Evolutionary conservation across 2,113 vertebrate genomes (phyloP).

Genomic region (Pygoscelis adeliae): DNA sequence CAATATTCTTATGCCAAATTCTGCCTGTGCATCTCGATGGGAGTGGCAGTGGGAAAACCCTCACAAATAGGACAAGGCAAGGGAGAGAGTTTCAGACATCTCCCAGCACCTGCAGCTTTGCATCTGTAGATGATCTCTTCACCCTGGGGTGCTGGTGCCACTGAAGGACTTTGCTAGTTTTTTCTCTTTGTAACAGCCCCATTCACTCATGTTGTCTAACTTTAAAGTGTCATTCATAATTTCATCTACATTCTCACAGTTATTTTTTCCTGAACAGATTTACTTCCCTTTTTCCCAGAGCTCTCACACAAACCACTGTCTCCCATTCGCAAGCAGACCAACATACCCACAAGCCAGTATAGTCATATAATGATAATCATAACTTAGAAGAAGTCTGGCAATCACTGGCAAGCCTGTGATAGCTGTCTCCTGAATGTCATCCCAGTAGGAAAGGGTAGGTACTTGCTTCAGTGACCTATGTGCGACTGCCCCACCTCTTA

Average conservation of each 20-base stretch:
- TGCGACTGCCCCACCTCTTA: not conserved
- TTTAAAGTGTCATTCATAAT: not conserved
- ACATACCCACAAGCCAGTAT: not conserved
- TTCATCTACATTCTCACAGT: not conserved
- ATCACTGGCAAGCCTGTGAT: not conserved
- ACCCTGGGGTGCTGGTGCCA: not conserved
- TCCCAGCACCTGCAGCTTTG: not conserved
- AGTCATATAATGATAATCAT: not conserved
- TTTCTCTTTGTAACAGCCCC: not conserved
- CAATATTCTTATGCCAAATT: not conserved
- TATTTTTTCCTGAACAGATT: not conserved
- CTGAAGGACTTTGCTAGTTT: not conserved
- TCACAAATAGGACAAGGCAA: not conserved
- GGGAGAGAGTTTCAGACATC: not conserved
- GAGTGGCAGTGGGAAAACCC: not conserved
- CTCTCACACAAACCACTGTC: not conserved
- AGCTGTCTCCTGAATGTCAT: not conserved
- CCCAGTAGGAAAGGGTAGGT: not conserved
- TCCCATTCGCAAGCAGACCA: not conserved
- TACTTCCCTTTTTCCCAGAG: not conserved
- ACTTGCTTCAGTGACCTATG: rapidly evolving
- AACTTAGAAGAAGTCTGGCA: not conserved
- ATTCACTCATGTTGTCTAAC: not conserved
- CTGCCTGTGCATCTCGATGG: rapidly evolving
- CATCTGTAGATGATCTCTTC: not conserved